Evolutionary conservation across 2,797 vertebrate genomes (phyloP).

Genomic region (Euthynnus affinis): DNA sequence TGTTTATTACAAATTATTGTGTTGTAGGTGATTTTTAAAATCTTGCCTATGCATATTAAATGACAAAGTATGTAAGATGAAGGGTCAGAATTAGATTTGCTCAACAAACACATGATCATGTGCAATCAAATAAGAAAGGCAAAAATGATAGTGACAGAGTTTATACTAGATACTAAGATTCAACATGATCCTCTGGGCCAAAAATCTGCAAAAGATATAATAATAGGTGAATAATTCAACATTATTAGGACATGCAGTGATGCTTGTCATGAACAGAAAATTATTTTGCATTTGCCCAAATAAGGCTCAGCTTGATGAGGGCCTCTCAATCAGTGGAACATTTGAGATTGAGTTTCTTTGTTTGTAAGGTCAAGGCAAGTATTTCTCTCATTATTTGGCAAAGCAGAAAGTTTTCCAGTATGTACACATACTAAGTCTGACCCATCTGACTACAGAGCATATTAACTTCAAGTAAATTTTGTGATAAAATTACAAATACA

Average conservation of each 20-base stretch:
- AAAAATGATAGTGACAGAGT: background rate
- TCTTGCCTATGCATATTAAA: background rate
- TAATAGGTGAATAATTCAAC: background rate
- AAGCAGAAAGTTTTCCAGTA: background rate
- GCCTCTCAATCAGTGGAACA: background rate
- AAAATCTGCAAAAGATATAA: background rate
- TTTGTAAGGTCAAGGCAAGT: background rate
- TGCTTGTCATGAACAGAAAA: background rate
- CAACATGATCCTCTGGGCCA: background rate
- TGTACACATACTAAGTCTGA: background rate
- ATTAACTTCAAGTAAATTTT: background rate
- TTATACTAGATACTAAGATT: background rate
- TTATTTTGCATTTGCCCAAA: background rate
- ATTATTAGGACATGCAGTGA: background rate
- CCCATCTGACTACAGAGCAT: background rate
- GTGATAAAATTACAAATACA: background rate
- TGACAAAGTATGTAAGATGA: background rate
- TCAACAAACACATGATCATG: background rate
- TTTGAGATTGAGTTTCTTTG: background rate
- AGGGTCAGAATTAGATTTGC: background rate
- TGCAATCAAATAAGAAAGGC: background rate
- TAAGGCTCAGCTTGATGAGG: background rate
- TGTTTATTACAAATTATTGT: background rate
- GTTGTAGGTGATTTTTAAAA: background rate
- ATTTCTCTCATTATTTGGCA: background rate